Base-by-base conservation (phyloP, 2,113 vertebrate genomes). In the Microcebus ravelobensis region DNA sequence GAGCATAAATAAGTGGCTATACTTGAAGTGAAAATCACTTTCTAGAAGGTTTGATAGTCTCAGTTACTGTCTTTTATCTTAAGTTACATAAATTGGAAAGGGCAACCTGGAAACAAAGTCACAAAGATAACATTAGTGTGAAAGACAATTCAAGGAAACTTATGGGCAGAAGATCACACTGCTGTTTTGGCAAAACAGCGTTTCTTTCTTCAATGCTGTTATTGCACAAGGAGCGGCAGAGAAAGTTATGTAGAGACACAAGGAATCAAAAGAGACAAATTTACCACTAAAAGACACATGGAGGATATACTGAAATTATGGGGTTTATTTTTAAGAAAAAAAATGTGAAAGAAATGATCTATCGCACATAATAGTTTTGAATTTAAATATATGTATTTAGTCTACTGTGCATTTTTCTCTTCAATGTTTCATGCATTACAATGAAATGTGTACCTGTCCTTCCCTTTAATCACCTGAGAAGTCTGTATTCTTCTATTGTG, bases 1-100 rank as follows among this genome's bases (percentile, higher is more conserved):
- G 59, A 42, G 48, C 63, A 71, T 52, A 86, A 86, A 42, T 91
- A 68, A 85, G 1, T 73, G 18, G 23, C 5, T 89, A 29, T 59
- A 57, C 79, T 95, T 94, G 48, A 80, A 93, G 83, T 79, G 8
- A 93, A 96, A 93, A 85, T 94, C 52, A 55, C 5, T 87, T 94
- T 61, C 65, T 87, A 81, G 9, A 96, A 85, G 21, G 8, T 55
- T 96, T 50, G 21, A 3, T 86, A n/a, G 14, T 74, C 25, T 39
- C 8, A 73, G 11, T 85, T 92, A 5, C 25, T 87, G 13, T 73
- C 36, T 82, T 91, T 94, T 73, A 18, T 95, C 48, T 85, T 45
- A 36, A 79, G 23, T 94, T 95, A 82, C 42, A 65, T 90, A 79
- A 42, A 82, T 74, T 87, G 71, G 13, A 50, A 77, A 88, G 63